These are phyloP conservation scores for Periophthalmodon schlosseri DNA, from an alignment of 2,113 vertebrate genomes.

Conservation along the genomic window DNA sequence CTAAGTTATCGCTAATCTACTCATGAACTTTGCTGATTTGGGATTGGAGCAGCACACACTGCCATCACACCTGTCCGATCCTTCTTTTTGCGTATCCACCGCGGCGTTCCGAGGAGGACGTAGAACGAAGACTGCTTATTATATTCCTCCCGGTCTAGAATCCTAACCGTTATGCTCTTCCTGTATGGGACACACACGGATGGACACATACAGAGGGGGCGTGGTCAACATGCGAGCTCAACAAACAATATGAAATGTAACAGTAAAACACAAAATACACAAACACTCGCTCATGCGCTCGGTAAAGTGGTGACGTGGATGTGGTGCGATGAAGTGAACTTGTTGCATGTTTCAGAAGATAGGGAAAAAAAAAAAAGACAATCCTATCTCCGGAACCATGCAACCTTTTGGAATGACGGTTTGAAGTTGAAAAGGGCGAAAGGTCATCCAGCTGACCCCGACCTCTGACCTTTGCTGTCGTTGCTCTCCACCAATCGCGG, in stretches of 20 bases:
- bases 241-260: constrained; percentile 66
- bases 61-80: constrained; percentile 95
- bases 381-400: constrained; percentile 49
- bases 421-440: constrained; percentile 24
- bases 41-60: constrained; percentile 14
- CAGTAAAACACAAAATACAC: constrained; percentile 14
- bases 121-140: constrained; percentile 99
- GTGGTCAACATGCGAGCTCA: constrained; percentile 77
- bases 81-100: constrained; percentile 88
- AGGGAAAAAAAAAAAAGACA: background rate
- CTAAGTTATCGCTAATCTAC: background rate
- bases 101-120: constrained; percentile 91
- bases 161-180: constrained; percentile 96
- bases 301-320: constrained; percentile 54
- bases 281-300: constrained; percentile 25
- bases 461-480: constrained; percentile 96
- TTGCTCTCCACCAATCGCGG: constrained; percentile 95
- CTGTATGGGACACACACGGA: constrained; percentile 91
- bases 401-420: constrained; percentile 26
- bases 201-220: constrained; percentile 68
- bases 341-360: constrained; percentile 68
- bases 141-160: constrained; percentile 99
- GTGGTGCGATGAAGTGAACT: constrained; percentile 76
- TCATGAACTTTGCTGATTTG: constrained; percentile 41
- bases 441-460: constrained; percentile 27